Evolutionary conservation across 2,797 vertebrate species (phyloP).

Genomic region (Sylvia borin): DNA sequence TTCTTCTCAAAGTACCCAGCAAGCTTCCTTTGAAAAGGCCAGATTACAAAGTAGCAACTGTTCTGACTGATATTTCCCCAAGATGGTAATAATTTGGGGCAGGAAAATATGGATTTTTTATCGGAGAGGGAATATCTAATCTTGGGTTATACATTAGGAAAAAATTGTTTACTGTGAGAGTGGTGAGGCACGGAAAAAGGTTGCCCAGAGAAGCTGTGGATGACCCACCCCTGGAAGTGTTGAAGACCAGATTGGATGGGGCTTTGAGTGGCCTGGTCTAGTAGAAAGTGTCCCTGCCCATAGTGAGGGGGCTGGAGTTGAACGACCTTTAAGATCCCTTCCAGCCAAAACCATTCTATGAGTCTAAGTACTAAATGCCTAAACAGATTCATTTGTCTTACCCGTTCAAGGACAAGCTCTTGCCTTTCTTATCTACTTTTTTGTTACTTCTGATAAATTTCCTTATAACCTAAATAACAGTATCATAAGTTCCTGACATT

Average conservation of each 20-base stretch:
- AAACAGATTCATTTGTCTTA: neutral
- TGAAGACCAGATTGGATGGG: neutral
- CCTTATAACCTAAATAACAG: neutral
- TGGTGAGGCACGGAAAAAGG: neutral
- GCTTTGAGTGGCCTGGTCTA: neutral
- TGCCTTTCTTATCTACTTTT: neutral
- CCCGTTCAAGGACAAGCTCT: neutral
- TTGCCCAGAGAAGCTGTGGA: neutral
- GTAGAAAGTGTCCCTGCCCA: neutral
- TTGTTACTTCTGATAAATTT: neutral
- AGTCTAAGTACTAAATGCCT: neutral
- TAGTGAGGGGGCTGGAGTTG: neutral
- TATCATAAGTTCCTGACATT: neutral
- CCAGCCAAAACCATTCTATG: neutral
- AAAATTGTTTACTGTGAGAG: neutral
- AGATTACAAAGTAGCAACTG: neutral
- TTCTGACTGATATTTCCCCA: neutral
- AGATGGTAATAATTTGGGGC: neutral
- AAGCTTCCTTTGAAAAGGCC: neutral
- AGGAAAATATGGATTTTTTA: neutral
- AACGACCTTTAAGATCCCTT: neutral
- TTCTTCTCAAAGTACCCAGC: neutral
- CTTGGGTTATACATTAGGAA: neutral
- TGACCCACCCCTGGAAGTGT: neutral
- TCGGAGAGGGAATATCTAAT: neutral